Evolutionary conservation across 2,797 vertebrate genomes (phyloP), one percentile per base, ranked within the genome.

Genomic region (Dermochelys coriacea): DNA sequence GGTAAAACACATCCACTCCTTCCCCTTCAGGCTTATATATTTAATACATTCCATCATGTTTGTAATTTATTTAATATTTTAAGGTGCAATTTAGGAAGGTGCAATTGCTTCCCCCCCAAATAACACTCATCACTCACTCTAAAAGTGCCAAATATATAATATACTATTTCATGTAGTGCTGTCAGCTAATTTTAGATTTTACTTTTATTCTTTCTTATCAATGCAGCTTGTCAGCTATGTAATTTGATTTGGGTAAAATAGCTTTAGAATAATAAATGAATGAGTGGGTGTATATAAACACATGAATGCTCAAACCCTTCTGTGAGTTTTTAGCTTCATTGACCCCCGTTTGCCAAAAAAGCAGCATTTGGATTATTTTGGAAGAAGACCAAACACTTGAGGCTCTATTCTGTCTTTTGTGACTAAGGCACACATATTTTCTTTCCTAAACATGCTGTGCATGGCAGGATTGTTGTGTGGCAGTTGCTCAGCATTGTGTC

Each of bases 181-280:
- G 97, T 97, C 97, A 97, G 95, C 91, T 95, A 96, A 95, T 88
- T 97, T 97, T 93, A 94, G 89, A 94, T 97, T 96, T 97, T 85
- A 90, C 90, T 97, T 96, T 97, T 96, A 64, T 96, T 97, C 88
- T 96, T 78, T 90, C 96, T 97, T 98, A 97, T 97, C 97, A 97
- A 92, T 97, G 95, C 86, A 94, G 82, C 94, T 96, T 98, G 97
- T 97, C 97, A 97, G 95, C 97, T 97, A 96, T 97, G 88, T 97
- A 97, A 98, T 97, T 97, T 95, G 96, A 97, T 97, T 97, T 97
- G 92, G 82, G 82, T 94, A 97, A 97, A 97, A 95, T 96, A 97
- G 97, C 95, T 97, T 97, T 97, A 95, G 96, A 97, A 97, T 98
- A 97, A 97, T 97, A 97, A 98, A 96, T 96, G 96, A 97, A 94